Conservation (phyloP, 2,797 vertebrate species). For the Microctenopoma lineatum region DNA sequence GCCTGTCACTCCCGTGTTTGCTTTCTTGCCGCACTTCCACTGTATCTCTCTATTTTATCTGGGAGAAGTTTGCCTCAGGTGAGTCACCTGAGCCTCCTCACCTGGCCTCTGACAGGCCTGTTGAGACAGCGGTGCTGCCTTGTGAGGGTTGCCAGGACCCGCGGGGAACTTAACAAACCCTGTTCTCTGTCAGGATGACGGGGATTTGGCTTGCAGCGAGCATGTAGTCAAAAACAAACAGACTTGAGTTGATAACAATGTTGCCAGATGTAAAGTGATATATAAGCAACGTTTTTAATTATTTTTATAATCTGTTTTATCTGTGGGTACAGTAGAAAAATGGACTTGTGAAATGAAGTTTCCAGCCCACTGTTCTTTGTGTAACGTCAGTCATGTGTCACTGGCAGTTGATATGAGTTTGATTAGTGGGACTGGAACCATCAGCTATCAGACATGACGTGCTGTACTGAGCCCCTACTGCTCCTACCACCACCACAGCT, state of each 20-base stretch:
- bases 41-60: slow-evolving; percentile 37
- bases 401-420: slow-evolving; percentile 67
- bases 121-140: slow-evolving; percentile 38
- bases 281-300: too few relatives aligned
- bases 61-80: slow-evolving; percentile 71
- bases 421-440: slow-evolving; percentile 74
- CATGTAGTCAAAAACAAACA: slow-evolving; percentile 38
- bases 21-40: slow-evolving; percentile 15
- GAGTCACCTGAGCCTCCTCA: slow-evolving; percentile 80
- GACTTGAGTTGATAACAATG: slow-evolving; percentile 18
- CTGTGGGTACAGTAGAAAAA: slow-evolving; percentile 3
- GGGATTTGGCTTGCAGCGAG: slow-evolving; percentile 46
- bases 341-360: slow-evolving; percentile 25
- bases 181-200: slow-evolving; percentile 60
- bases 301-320: background rate
- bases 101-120: slow-evolving; percentile 68
- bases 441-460: slow-evolving; percentile 75
- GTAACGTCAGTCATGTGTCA: slow-evolving; percentile 56
- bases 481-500: slow-evolving; percentile 75
- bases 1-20: slow-evolving; percentile 9
- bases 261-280: slow-evolving; percentile 24
- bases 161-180: slow-evolving; percentile 52
- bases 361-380: slow-evolving; percentile 57
- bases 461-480: slow-evolving; percentile 69
- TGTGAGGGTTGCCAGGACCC: slow-evolving; percentile 54